Conservation (phyloP, 2,888 invertebrate genomes). For the Microdon myrmicae region DNA sequence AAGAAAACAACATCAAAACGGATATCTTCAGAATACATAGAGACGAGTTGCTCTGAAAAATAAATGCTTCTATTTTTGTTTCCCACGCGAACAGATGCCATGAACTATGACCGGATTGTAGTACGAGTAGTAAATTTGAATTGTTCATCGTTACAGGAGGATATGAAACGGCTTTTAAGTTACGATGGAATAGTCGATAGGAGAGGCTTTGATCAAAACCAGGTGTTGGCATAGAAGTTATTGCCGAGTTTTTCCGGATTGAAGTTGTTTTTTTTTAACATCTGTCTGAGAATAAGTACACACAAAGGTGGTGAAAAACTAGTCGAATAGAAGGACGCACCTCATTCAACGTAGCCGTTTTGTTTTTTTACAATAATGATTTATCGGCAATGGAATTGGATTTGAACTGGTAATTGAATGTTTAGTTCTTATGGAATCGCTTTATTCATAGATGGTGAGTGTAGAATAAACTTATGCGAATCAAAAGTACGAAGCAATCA, state of each 20-base stretch:
- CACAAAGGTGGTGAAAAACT: too few relatives aligned
- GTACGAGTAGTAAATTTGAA: constrained; percentile 50
- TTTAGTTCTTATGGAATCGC: too few relatives aligned
- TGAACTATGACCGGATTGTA: constrained; percentile 49
- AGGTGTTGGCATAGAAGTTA: constrained; percentile 45
- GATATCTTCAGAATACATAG: constrained; percentile 2
- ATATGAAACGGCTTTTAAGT: constrained; percentile 12
- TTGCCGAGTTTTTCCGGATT: constrained; percentile 30
- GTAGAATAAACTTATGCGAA: too few relatives aligned
- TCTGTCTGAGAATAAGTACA: too few relatives aligned
- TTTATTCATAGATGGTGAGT: too few relatives aligned
- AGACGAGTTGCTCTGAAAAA: constrained; percentile 42
- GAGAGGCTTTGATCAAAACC: constrained; percentile 33
- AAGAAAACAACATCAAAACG: constrained; percentile 7
- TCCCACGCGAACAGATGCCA: constrained; percentile 32
- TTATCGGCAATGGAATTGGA: too few relatives aligned
- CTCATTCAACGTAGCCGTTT: too few relatives aligned
- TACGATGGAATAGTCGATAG: constrained; percentile 5
- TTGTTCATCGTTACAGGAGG: constrained; percentile 45
- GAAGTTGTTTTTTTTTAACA: too few relatives aligned
- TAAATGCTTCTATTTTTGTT: constrained; percentile 32
- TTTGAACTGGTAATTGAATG: too few relatives aligned
- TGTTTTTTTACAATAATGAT: too few relatives aligned
- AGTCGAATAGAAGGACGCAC: too few relatives aligned
- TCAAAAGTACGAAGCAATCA: too few relatives aligned